phyloP scores from a whole-genome alignment of 2,888 invertebrate species.

The Achlya flavicornis region DNA sequence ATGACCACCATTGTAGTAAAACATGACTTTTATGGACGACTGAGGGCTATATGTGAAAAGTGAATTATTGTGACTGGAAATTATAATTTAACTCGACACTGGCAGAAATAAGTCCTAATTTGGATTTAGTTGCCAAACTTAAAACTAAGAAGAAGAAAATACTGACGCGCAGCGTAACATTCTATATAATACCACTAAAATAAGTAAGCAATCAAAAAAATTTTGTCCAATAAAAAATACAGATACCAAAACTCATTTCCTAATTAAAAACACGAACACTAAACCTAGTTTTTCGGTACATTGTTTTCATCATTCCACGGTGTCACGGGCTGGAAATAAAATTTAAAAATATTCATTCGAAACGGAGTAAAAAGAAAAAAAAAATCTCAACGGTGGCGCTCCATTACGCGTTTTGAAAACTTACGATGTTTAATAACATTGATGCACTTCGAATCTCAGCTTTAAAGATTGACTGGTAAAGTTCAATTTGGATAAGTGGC shows the following conservation, averaged over 20 bases:
- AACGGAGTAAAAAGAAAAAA: constrained; percentile 41
- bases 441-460: constrained; percentile 37
- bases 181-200: too few species aligned
- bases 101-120: too few species aligned
- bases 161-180: too few species aligned
- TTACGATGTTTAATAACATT: constrained; percentile 34
- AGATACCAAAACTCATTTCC: background rate
- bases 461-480: constrained; percentile 38
- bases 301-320: constrained; percentile 21
- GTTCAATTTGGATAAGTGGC: constrained; percentile 50
- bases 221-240: too few species aligned
- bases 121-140: too few species aligned
- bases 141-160: too few species aligned
- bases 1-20: too few species aligned
- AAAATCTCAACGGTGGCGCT: constrained; percentile 35
- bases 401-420: constrained; percentile 49
- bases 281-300: background rate
- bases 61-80: too few species aligned
- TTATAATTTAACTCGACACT: too few species aligned
- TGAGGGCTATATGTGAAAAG: too few species aligned
- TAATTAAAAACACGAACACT: background rate
- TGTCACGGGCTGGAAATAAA: constrained; percentile 47
- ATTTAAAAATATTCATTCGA: constrained; percentile 56
- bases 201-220: too few species aligned
- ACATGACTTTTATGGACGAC: too few species aligned